Conservation (phyloP, 2,797 vertebrate species). For the Benthosema pterotum region DNA sequence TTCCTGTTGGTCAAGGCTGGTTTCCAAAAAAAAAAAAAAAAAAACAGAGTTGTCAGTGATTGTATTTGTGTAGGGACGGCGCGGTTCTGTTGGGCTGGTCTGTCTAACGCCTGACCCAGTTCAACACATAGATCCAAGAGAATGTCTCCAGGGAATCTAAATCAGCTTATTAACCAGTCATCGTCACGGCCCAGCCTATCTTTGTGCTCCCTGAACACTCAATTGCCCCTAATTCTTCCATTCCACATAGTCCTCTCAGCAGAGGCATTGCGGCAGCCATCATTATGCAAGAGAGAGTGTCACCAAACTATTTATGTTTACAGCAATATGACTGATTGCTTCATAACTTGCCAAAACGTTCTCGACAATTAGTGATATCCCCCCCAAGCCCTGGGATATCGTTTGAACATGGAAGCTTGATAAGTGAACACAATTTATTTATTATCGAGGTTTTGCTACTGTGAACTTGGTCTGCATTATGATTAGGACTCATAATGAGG, state of each 20-base stretch:
- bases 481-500: too few relatives aligned
- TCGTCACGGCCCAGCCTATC: constrained; percentile 14
- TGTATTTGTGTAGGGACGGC: background rate
- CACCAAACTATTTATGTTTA: too few relatives aligned
- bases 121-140: constrained; percentile 11
- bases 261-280: constrained; percentile 8
- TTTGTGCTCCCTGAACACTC: constrained; percentile 4
- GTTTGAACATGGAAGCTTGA: constrained; percentile 8
- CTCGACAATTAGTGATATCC: background rate
- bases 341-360: background rate
- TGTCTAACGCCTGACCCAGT: constrained; percentile 4
- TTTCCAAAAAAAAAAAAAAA: constrained; percentile 8
- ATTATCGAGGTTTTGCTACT: constrained; percentile 2
- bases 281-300: background rate
- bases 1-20: background rate
- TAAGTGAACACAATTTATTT: constrained; percentile 1
- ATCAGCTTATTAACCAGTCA: constrained; percentile 15
- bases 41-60: background rate
- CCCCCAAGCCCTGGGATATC: background rate
- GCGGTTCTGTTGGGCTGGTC: background rate
- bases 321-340: too few relatives aligned
- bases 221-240: constrained; percentile 1
- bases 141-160: background rate
- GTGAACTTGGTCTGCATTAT: too few relatives aligned
- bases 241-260: constrained; percentile 8